Conservation (phyloP, 2,888 invertebrate genomes). For the Meteorus cinctellus region DNA sequence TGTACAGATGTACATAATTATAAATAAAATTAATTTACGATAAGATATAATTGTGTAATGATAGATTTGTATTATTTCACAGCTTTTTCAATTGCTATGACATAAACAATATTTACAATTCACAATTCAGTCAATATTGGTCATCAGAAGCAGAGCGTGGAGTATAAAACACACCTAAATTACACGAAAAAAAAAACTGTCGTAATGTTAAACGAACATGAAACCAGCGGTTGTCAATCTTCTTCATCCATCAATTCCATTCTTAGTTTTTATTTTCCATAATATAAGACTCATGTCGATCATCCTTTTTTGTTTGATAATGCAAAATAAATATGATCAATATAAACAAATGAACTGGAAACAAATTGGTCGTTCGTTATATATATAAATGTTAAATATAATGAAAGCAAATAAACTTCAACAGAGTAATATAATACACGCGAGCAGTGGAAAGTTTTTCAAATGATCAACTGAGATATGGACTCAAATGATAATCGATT, state of each 20-base stretch:
- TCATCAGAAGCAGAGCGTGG: constrained; percentile 5
- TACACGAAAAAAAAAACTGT: not conserved
- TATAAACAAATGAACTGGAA: not conserved
- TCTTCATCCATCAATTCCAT: not conserved
- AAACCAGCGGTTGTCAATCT: not conserved
- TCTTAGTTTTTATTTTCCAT: not conserved
- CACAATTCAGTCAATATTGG: not conserved
- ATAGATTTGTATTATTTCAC: no score
- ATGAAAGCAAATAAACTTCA: constrained; percentile 10
- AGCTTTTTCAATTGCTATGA: not conserved
- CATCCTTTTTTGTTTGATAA: not conserved
- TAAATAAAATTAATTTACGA: not conserved
- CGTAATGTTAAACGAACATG: not conserved
- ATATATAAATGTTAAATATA: not conserved
- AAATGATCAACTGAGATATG: not conserved
- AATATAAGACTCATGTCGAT: no score
- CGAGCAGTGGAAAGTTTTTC: constrained; percentile 26
- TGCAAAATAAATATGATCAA: not conserved
- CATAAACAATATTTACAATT: not conserved
- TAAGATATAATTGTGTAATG: not conserved
- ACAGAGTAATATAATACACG: not conserved
- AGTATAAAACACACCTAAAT: not conserved
- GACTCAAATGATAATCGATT: constrained; percentile 36
- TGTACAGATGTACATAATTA: not conserved
- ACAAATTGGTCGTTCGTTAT: not conserved